Conservation (phyloP, 2,797 vertebrate genomes). For the Epinephelus awoara region DNA sequence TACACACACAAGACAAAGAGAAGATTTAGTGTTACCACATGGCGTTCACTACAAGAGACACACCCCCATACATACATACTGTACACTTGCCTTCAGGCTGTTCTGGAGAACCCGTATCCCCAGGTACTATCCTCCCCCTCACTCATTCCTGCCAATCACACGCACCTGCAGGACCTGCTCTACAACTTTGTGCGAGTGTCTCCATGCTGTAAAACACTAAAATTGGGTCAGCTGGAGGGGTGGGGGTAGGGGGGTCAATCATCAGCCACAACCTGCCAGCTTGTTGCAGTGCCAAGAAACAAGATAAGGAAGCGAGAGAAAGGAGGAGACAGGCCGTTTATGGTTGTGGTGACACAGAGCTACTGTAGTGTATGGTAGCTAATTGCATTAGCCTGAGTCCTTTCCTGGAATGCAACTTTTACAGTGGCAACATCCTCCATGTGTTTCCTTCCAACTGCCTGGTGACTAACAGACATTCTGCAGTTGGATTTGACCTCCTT, state of each 20-base stretch:
- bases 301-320: constrained; percentile 5
- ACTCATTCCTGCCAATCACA: constrained; percentile 31
- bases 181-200: constrained; percentile 11
- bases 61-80: constrained; percentile 2
- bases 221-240: constrained; percentile 47
- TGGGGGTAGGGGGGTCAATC: constrained; percentile 30
- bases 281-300: constrained; percentile 38
- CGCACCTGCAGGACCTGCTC: constrained; percentile 58
- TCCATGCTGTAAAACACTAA: constrained; percentile 27
- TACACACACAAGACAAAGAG: neutral
- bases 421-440: constrained; percentile 62
- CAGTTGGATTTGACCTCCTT: constrained; percentile 19
- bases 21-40: neutral
- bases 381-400: constrained; percentile 42
- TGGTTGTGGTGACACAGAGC: neutral
- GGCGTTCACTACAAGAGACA: neutral
- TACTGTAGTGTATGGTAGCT: neutral
- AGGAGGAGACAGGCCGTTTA: neutral
- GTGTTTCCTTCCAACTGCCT: constrained; percentile 53
- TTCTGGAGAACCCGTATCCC: constrained; percentile 49
- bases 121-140: constrained; percentile 44
- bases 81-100: constrained; percentile 48
- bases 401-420: constrained; percentile 69
- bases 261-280: constrained; percentile 36
- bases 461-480: neutral